These are phyloP conservation scores for Bacillus rossius DNA, from an alignment of 1,140 invertebrate species.

Conservation along the genomic window DNA sequence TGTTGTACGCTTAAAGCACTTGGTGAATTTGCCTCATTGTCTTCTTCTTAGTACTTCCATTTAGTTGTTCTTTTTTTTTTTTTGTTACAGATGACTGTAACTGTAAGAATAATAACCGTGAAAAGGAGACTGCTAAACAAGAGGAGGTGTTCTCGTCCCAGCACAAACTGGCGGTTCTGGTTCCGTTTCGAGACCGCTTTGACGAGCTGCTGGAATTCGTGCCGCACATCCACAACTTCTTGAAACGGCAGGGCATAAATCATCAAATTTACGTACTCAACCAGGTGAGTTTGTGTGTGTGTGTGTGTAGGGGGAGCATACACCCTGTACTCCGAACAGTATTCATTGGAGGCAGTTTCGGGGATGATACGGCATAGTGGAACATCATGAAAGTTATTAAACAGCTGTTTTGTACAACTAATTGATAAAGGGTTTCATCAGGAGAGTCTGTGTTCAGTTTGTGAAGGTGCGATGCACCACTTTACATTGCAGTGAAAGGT, in stretches of 20 bases:
- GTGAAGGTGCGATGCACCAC: neutral
- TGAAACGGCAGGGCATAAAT: slow-evolving; percentile 71
- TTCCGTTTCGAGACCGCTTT: slow-evolving; percentile 92
- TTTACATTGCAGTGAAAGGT: too few relatives aligned
- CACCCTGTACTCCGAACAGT: too few relatives aligned
- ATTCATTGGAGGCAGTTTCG: neutral
- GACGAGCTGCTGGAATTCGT: slow-evolving; percentile 91
- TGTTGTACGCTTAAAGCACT: too few relatives aligned
- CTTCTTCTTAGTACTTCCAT: neutral
- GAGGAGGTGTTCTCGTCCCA: neutral
- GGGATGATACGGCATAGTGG: slow-evolving; percentile 7
- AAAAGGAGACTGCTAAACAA: neutral
- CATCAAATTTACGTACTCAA: slow-evolving; percentile 92
- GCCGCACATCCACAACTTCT: slow-evolving; percentile 84
- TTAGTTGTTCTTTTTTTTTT: neutral
- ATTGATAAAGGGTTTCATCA: neutral
- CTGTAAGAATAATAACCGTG: slow-evolving; percentile 7
- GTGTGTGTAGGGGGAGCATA: too few relatives aligned
- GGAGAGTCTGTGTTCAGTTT: slow-evolving; percentile 5
- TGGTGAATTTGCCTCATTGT: neutral
- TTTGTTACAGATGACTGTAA: slow-evolving; percentile 17
- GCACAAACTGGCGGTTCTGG: slow-evolving; percentile 71
- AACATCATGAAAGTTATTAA: neutral
- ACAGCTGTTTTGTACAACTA: neutral
- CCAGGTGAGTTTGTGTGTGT: slow-evolving; percentile 59